phyloP scores from a whole-genome alignment of 2,888 invertebrate genomes.

The Netelia inedita region DNA sequence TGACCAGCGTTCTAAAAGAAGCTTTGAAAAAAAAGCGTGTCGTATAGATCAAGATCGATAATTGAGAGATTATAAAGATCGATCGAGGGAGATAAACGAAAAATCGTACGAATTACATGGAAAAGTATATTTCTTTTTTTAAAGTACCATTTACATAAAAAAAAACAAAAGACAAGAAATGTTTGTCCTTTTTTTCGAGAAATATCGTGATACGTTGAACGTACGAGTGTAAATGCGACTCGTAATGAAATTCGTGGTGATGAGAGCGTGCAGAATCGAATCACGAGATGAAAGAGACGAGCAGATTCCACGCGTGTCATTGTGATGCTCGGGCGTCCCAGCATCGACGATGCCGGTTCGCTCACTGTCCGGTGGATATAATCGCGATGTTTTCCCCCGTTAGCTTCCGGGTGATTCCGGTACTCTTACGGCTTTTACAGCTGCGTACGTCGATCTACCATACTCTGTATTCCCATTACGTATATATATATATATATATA shows the following conservation, averaged over 20 bases:
- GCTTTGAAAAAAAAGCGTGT: neutral
- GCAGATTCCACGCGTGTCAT: slow-evolving; percentile 66
- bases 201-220: no score
- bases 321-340: slow-evolving; percentile 47
- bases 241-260: slow-evolving; percentile 13
- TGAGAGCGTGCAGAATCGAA: neutral
- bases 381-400: slow-evolving; percentile 66
- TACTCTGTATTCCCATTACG: slow-evolving; percentile 24
- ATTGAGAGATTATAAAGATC: no score
- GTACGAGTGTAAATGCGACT: neutral
- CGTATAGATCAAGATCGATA: no score
- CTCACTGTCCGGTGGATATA: slow-evolving; percentile 51
- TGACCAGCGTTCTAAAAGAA: slow-evolving; percentile 7
- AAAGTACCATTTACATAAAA: no score
- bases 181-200: no score
- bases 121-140: no score
- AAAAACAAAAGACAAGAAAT: no score
- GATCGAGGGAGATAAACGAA: no score
- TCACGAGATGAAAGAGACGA: slow-evolving; percentile 13
- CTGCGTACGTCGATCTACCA: slow-evolving; percentile 58
- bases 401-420: slow-evolving; percentile 70
- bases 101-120: no score
- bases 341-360: slow-evolving; percentile 1
- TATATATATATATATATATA: slow-evolving; percentile 9
- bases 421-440: slow-evolving; percentile 64